Evolutionary conservation across 2,888 invertebrate genomes (phyloP).

Genomic region (Cartodere bifasciata): DNA sequence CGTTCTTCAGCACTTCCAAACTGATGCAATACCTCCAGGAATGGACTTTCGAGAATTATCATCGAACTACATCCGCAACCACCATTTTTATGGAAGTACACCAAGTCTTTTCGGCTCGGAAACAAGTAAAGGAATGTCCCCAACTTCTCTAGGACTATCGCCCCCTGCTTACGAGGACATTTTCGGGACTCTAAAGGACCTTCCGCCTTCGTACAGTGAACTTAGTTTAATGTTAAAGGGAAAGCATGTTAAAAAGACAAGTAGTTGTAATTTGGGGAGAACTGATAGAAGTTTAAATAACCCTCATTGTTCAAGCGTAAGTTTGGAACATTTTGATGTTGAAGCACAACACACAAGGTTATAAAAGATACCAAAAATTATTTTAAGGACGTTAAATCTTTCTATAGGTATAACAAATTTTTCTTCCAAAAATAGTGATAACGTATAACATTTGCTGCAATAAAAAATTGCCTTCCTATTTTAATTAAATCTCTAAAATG

Average conservation of each 20-base stretch:
- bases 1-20: conserved; percentile 40
- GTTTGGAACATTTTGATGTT: too few species aligned
- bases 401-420: neutral
- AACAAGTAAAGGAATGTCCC: conserved; percentile 40
- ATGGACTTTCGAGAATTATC: conserved; percentile 41
- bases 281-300: neutral
- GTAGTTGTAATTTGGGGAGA: neutral
- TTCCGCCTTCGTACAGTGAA: conserved; percentile 34
- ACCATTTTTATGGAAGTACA: conserved; percentile 31
- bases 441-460: too few species aligned
- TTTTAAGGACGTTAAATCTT: too few species aligned
- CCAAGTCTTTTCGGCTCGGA: conserved; percentile 39
- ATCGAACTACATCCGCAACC: conserved; percentile 38
- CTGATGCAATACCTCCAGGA: conserved; percentile 32
- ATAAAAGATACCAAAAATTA: too few species aligned
- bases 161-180: conserved; percentile 43
- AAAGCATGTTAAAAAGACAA: conserved; percentile 5
- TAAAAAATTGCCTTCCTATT: too few species aligned
- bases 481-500: too few species aligned
- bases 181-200: conserved; percentile 31
- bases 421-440: too few species aligned
- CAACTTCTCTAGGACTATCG: conserved; percentile 35
- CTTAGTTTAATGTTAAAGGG: conserved; percentile 24
- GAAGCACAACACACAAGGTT: too few species aligned
- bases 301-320: too few species aligned